Evolutionary conservation across 2,888 invertebrate species (phyloP).

Genomic region (Stenurella melanura): DNA sequence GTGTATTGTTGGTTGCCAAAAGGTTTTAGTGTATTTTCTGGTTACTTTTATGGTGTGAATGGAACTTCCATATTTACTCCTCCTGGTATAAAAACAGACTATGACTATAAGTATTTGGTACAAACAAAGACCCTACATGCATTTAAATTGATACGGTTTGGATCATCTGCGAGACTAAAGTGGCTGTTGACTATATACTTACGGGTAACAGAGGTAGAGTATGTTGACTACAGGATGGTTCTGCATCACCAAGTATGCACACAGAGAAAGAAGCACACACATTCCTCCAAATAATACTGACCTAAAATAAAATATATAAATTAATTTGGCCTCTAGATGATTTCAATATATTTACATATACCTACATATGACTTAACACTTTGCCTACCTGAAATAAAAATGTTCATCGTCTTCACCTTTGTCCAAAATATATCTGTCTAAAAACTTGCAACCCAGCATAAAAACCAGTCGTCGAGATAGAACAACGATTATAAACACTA

Average conservation of each 20-base stretch:
- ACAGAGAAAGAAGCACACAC: conserved; percentile 79
- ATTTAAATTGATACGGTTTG: too few relatives aligned
- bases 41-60: too few relatives aligned
- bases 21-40: too few relatives aligned
- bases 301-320: conserved; percentile 73
- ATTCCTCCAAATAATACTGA: conserved; percentile 79
- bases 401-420: conserved; percentile 60
- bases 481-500: conserved; percentile 88
- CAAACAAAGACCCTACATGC: too few relatives aligned
- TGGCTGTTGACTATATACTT: conserved; percentile 76
- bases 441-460: conserved; percentile 64
- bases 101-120: too few relatives aligned
- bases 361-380: neutral
- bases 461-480: conserved; percentile 88
- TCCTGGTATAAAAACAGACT: too few relatives aligned
- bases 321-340: neutral
- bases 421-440: conserved; percentile 62
- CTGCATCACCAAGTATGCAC: conserved; percentile 83
- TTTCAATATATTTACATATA: too few relatives aligned
- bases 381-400: conserved; percentile 63
- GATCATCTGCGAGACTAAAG: too few relatives aligned
- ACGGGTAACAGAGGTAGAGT: conserved; percentile 93
- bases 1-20: too few relatives aligned
- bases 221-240: conserved; percentile 87
- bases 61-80: too few relatives aligned